Evolutionary conservation across 2,888 invertebrate genomes (phyloP), one percentile per base, ranked within the genome.

Genomic region (Lasioglossum calceatum): DNA sequence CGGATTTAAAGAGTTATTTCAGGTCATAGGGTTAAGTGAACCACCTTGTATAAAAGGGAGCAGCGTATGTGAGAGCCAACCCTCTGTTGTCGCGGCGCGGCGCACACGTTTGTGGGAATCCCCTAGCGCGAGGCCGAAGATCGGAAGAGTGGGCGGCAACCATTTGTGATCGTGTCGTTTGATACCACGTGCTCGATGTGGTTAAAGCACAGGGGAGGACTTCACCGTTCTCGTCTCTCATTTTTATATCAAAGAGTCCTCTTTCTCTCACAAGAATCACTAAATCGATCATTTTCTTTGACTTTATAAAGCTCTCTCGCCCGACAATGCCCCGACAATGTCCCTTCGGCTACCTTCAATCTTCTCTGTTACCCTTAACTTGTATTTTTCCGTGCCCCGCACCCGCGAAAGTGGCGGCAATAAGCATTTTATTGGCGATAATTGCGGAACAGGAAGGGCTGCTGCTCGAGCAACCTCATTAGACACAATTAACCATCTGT

Each of bases 201-300:
- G 85, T 87, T 89, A 84, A 90, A 86, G 89, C 85, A 86, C 86
- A 90, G 82, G 84, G 89, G 84, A 4, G n/a, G 73, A 74, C 82
- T 77, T 78, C 42, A 64, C 82, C 84, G 58, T 58, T 58, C 58
- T 77, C 44, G 44, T 78, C 86, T 88, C 87, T 89, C 88, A 87
- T 90, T 92, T 91, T 89, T 84, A 91, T 91, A 91, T 92, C 92
- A 92, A 92, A 91, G 90, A 87, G 84, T 85, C 71, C 64, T 61
- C 80, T 58, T 58, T n/a, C 58, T n/a, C 58, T 72, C 47, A 76
- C 87, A 73, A 85, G 88, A 85, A 85, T 84, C 87, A 85, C 90
- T 91, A 90, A 88, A 92, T 90, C 91, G 91, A 89, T 91, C 44
- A 44, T 44, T 88, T 92, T 87, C 88, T 91, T 90, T 92, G 91